Evolutionary conservation across 2,113 vertebrate genomes (phyloP).

Genomic region (Salvelinus sp.): DNA sequence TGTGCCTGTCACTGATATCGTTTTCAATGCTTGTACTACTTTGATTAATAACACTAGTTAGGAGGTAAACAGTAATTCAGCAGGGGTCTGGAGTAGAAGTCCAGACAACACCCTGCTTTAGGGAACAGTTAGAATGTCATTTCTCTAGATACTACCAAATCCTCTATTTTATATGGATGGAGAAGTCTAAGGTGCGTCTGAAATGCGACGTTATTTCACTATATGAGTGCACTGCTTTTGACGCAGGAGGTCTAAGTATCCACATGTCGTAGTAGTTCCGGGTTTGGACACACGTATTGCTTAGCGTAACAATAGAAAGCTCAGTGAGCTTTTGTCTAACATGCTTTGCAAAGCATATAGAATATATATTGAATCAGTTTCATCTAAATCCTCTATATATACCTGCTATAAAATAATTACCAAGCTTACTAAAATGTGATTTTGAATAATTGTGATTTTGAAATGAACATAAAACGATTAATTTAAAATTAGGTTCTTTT

Average conservation of each 20-base stretch:
- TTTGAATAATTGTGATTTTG: constrained; percentile 20
- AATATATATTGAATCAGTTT: constrained; percentile 24
- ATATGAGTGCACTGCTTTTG: too few relatives aligned
- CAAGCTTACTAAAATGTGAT: constrained; percentile 16
- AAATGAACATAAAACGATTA: background rate
- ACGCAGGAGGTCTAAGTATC: too few relatives aligned
- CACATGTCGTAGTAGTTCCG: too few relatives aligned
- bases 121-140: constrained; percentile 50
- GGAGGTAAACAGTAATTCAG: too few relatives aligned
- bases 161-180: constrained; percentile 33
- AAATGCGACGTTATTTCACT: too few relatives aligned
- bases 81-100: constrained; percentile 74
- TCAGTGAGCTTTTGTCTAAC: constrained; percentile 27
- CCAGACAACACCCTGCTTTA: constrained; percentile 51
- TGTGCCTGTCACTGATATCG: constrained; percentile 64
- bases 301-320: background rate
- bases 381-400: constrained; percentile 30
- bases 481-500: background rate
- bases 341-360: background rate
- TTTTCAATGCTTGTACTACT: constrained; percentile 71
- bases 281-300: too few relatives aligned
- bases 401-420: background rate
- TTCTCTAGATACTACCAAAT: constrained; percentile 17
- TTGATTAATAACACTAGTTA: too few relatives aligned
- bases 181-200: background rate